Conservation (phyloP, 23 tunicate genomes). For the Diplosoma virens region DNA sequence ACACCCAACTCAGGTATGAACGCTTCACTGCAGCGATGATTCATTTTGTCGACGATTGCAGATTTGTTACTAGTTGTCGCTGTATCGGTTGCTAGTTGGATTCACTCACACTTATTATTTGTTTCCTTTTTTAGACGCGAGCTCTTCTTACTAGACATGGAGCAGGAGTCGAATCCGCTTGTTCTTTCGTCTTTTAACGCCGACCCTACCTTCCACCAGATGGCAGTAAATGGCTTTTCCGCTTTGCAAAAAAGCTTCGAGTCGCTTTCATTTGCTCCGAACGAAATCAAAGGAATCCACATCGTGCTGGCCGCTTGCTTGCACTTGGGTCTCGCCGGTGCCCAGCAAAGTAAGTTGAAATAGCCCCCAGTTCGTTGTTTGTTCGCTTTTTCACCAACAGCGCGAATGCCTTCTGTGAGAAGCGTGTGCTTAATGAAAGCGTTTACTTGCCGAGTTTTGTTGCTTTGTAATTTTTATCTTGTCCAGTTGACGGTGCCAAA, state of each 20-base stretch:
- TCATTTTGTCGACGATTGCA: too few species aligned
- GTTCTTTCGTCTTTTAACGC: slow-evolving; percentile 4
- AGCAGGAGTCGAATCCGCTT: slow-evolving; percentile 59
- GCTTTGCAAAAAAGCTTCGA: slow-evolving; percentile 44
- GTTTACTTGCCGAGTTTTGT: too few species aligned
- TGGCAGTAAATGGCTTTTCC: slow-evolving; percentile 30
- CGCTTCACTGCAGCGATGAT: too few species aligned
- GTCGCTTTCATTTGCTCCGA: slow-evolving; percentile 24
- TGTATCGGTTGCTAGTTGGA: too few species aligned
- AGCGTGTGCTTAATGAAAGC: too few species aligned
- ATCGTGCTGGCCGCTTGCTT: slow-evolving; percentile 72
- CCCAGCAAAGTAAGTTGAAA: slow-evolving; percentile 45
- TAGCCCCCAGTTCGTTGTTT: neutral
- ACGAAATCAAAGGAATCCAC: slow-evolving; percentile 55
- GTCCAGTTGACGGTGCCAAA: slow-evolving; percentile 36
- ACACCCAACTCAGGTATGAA: slow-evolving; percentile 53
- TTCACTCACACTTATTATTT: too few species aligned
- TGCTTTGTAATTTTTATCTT: neutral
- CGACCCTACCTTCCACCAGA: slow-evolving; percentile 34
- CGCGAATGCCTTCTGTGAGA: too few species aligned
- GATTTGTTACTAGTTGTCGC: too few species aligned
- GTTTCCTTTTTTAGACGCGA: slow-evolving; percentile 48
- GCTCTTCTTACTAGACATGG: slow-evolving; percentile 56
- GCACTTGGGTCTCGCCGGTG: slow-evolving; percentile 83
- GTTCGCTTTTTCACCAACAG: too few species aligned